Base-by-base conservation (phyloP, 37 sponge, comb jelly and placozoan genomes). In the Agelas oroides region DNA sequence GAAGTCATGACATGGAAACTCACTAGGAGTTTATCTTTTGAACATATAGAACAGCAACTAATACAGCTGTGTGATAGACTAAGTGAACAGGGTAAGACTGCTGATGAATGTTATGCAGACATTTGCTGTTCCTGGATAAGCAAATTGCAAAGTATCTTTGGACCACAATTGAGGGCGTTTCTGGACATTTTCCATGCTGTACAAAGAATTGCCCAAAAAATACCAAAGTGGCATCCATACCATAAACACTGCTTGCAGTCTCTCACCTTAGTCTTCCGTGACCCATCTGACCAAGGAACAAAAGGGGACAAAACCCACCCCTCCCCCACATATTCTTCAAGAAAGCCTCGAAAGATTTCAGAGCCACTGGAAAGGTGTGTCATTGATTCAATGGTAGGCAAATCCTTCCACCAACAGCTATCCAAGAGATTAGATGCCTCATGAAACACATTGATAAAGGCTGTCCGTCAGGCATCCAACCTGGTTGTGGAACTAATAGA, bases 161-260 rank as follows among this genome's bases (percentile, higher is more conserved):
- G 83, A 5, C 24, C 19, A 36, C 53, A 72, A 21, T 59, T 71
- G n/a, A 71, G 11, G 15, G 83, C 72, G 1, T 58, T 19, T 23
- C 57, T 82, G 21, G 72, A 82, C 72, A 57, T 82, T 23, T 82
- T 82, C 40, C 83, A 82, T 71, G 83, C 83, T 28, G 73, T 82
- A 19, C 68, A 82, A 31, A 63, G 83, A 21, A 36, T 82, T 20
- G 52, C 70, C 55, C 19, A 32, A 0, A 71, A 71, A 23, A 70
- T 82, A 36, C 73, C 83, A 18, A 71, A 71, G 27, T 31, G 57
- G 32, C 81, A 81, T 69, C 46, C 35, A 6, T 36, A 54, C 21
- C 62, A 34, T 0, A 14, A 5, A 23, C 52, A 38, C 0, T 82
- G 83, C 52, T 72, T 82, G 59, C 33, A 19, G 33, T 72, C 71